Evolutionary conservation across 2,888 invertebrate genomes (phyloP), one percentile per base, ranked within the genome.

Genomic region (Lepidocyrtinus sp.): DNA sequence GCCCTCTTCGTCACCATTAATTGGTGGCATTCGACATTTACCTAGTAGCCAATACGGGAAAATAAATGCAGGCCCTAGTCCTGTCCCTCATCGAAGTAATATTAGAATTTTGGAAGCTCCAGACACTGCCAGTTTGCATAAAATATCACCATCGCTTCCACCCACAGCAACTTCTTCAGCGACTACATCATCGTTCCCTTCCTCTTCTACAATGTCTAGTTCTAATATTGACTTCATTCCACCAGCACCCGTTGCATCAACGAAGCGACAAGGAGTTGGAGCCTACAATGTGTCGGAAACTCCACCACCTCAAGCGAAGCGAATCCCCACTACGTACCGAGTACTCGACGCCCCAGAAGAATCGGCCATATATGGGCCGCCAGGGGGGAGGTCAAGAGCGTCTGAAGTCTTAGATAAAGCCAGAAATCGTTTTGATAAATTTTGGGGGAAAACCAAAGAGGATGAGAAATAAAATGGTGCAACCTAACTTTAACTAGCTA

Each of bases 341-440:
- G 89, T 89, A 1, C 85, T 89, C 5, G 90, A 89, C 76, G 89
- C 89, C 5, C 89, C 90, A 0, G 84, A 84, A 46, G 79, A 79
- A 26, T 26, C 83, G 72, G 79, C 86, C 86, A 82, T 87, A 82
- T 67, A 84, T 84, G 64, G 86, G 61, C 86, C 85, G 27, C 72
- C 73, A 12, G 67, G 85, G 76, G 77, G 65, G 90, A 90, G 91
- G 1, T 90, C 92, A 61, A 90, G 92, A 67, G 93, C 94, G 46
- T 91, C 93, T 75, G 94, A 94, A 88, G 94, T 94, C 82, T 90
- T 95, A 85, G 94, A 95, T 88, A 92, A 93, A 88, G 95, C 95
- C 87, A 93, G 94, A 87, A 93, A 93, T 89, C 93, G 94, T 87
- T 95, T 95, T 88, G 95, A 95, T 89, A 94, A 88, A 95, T 95